Conservation (phyloP, 92 coral and sea anemone species). For the Phenganax marumi region DNA sequence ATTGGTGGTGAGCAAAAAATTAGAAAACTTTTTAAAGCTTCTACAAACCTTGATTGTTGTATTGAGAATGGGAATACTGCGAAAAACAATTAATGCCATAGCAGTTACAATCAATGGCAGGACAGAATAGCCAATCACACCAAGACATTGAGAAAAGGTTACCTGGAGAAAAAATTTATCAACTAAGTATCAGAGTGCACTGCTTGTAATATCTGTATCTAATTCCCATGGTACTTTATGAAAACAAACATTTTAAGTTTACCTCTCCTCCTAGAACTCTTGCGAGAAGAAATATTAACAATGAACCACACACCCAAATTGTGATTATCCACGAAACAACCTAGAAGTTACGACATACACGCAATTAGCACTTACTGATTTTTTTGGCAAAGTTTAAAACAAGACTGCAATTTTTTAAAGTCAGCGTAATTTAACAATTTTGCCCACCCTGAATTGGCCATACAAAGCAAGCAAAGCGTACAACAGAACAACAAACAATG, state of each 20-base stretch:
- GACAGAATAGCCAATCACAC: constrained; percentile 94
- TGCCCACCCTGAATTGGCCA: constrained; percentile 92
- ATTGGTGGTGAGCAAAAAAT: neutral
- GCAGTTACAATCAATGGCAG: constrained; percentile 89
- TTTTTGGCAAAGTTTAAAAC: too few relatives aligned
- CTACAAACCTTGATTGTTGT: constrained; percentile 67
- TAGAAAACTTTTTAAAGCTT: neutral
- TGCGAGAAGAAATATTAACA: constrained; percentile 82
- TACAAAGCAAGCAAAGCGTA: constrained; percentile 96
- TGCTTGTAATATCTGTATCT: too few relatives aligned
- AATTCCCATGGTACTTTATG: too few relatives aligned
- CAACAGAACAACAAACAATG: constrained; percentile 78
- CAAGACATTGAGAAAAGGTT: constrained; percentile 95
- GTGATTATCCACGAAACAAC: constrained; percentile 99
- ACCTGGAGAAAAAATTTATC: constrained; percentile 56
- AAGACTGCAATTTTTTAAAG: too few relatives aligned
- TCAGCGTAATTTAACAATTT: neutral
- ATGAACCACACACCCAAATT: constrained; percentile 89
- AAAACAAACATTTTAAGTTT: neutral
- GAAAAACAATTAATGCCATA: constrained; percentile 73
- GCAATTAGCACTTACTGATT: neutral
- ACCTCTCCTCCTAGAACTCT: constrained; percentile 98
- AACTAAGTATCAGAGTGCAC: neutral
- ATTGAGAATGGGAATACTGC: constrained; percentile 70
- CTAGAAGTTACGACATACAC: constrained; percentile 46